phyloP scores from a whole-genome alignment of 2,113 vertebrate genomes.

The Ochotona curzoniae region DNA sequence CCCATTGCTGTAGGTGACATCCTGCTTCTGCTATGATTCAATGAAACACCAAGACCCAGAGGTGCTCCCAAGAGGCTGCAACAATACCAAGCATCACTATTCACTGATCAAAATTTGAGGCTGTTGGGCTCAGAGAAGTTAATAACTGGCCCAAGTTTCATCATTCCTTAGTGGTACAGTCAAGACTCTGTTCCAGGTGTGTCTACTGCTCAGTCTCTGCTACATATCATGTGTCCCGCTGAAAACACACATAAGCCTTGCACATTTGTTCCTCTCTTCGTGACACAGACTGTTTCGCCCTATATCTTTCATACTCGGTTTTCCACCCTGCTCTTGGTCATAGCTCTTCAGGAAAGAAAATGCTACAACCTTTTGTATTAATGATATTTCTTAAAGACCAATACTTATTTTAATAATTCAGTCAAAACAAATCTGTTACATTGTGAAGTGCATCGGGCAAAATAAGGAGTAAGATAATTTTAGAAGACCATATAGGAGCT shows the following conservation, averaged over 20 bases:
- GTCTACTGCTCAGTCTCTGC: background rate
- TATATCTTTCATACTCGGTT: background rate
- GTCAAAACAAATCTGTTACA: constrained; percentile 22
- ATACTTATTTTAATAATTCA: constrained; percentile 43
- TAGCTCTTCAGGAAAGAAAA: constrained; percentile 36
- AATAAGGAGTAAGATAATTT: constrained; percentile 17
- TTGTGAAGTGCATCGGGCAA: background rate
- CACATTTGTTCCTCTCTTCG: background rate
- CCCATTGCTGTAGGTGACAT: background rate
- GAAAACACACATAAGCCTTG: background rate
- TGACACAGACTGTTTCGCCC: background rate
- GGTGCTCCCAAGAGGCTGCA: background rate
- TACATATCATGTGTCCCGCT: background rate
- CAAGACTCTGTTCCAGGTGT: background rate
- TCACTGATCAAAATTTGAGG: background rate
- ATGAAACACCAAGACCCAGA: background rate
- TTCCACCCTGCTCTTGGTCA: background rate
- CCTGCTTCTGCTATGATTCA: background rate
- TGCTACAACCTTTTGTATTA: background rate
- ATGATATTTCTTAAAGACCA: background rate
- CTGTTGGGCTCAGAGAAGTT: background rate
- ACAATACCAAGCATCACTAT: constrained; percentile 6
- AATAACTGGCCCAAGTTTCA: background rate
- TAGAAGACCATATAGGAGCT: background rate
- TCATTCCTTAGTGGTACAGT: background rate